Base-by-base conservation (phyloP, 2,888 invertebrate species). In the Drosophila formosana region DNA sequence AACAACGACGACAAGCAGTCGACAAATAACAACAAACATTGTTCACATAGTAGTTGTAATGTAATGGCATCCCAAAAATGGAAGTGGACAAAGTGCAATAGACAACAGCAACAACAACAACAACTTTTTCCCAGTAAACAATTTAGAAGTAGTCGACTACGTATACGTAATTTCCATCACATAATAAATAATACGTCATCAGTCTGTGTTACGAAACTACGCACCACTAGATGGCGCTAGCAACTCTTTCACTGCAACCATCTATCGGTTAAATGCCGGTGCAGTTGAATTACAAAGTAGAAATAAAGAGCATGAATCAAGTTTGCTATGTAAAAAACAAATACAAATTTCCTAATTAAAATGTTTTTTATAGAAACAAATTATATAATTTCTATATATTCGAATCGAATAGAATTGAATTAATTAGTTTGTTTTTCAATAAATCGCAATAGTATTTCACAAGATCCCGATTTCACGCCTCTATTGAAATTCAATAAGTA, bases 51-150 rank as follows among this genome's bases (percentile, higher is more conserved):
- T 11, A 37, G 37, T 37, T 41, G 39, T 41, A 41, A 41, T 41
- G 39, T 41, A 41, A 41, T 41, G 39, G 39, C 39, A 41, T 41
- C 13, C 39, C 39, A 41, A 18, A 41, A 41, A 41, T 41, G 45
- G 45, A 45, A 45, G 55, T n/a, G 25, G 9, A 25, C 32, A 67
- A 55, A 58, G 32, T 45, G 70, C 75, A 58, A 65, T 75, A 64
- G 58, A 75, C 41, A 62, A 32, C 45, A 61, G 11, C 30, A 46
- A 23, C 58, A 60, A 39, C 32, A 49, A 52, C 60, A 43, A 18
- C 18, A 18, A 18, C 18, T 18, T 28, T 13, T 39, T 9, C 9
- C 13, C 13, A 13, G 25, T 6, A 23, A n/a, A 13, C 1, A 37
- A 7, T 9, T 39, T 39, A 1, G 4, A 43, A 23, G n/a, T 26